Base-by-base conservation (phyloP, 2,888 invertebrate genomes). In the Oithona nana region DNA sequence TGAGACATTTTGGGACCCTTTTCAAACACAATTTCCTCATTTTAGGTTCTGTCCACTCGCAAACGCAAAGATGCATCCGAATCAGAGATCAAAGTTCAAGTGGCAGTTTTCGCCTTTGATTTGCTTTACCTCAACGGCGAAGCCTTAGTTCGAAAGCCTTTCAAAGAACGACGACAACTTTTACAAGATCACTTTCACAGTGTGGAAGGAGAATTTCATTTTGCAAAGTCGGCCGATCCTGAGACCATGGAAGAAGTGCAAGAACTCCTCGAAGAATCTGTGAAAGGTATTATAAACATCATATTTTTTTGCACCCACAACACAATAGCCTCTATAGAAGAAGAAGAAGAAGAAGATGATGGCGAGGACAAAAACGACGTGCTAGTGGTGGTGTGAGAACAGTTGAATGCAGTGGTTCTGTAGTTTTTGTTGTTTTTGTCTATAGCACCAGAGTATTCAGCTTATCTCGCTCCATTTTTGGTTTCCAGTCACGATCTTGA, bases 51-150 rank as follows among this genome's bases (percentile, higher is more conserved):
- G 3, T 62, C 62, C 16, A 62, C 62, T 6, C n/a, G 62, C n/a
- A 62, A 62, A 57, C 28, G 62, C 11, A 62, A 83, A 83, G 85
- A 86, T 74, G 86, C 83, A 0, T 79, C 77, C 67, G 83, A 82
- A 68, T 73, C 78, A 0, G 83, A 85, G 57, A 86, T 87, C 64
- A 86, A 84, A 72, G 85, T 88, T 0, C 86, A 87, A 73, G 93
- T 98, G 29, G 94, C 94, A 71, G 84, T 98, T 30, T 97, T 88
- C 75, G 86, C 93, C 74, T 98, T 98, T 75, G 98, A 98, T 78
- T 75, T 98, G 67, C 77, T 98, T 24, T 94, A 84, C 72, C 77
- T 95, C 13, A 95, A 98, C 76, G 94, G 88, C 0, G 76, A 81
- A 68, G 75, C 94, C 1, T 76, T 97, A 29, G 89, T 95, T 1